Evolutionary conservation across 2,797 vertebrate species (phyloP), one percentile per base, ranked within the genome.

Genomic region (Gadopsis bispinosus): DNA sequence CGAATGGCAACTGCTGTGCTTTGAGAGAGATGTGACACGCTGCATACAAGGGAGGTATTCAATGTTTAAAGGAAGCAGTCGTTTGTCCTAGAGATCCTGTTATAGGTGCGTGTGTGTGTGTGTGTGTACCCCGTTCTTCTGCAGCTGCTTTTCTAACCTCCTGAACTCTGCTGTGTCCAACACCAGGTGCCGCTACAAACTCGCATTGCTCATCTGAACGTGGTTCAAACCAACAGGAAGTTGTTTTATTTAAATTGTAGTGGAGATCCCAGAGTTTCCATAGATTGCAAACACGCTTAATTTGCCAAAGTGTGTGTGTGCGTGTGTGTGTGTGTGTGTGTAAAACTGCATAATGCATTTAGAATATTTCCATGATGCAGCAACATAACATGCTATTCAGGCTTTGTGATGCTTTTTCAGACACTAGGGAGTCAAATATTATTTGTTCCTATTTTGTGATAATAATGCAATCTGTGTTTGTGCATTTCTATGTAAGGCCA

Each of bases 101-200:
- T 60, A 53, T 41, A 10, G 41, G 33, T 47, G 7, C 37, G 11
- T 39, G 29, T 7, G n/a, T 4, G 12, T 37, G 48, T 61, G 39
- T 67, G 63, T 70, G 20, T 51, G 31, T 50, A 8, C 11, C 2
- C 22, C 45, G 5, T 55, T 61, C 48, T 56, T 62, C 74, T 63
- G 69, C 65, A 62, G 73, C 55, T 83, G 65, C 17, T 73, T 69
- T 56, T 31, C 66, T 59, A 62, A 81, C 63, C 71, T 47, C 35
- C 58, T 73, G 59, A 73, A 53, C 62, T 77, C 33, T 56, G 17
- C 53, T 26, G 51, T 51, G 13, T 47, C 41, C 11, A 62, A 7
- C 65, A 20, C 37, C 22, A n/a, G 6, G 35, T 53, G 31, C 39
- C 51, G n/a, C 26, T 26, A 17, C 43, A 62, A 48, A 55, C 70